Conservation (phyloP, 2,113 vertebrate genomes). For the Neopipo cinnamomea region DNA sequence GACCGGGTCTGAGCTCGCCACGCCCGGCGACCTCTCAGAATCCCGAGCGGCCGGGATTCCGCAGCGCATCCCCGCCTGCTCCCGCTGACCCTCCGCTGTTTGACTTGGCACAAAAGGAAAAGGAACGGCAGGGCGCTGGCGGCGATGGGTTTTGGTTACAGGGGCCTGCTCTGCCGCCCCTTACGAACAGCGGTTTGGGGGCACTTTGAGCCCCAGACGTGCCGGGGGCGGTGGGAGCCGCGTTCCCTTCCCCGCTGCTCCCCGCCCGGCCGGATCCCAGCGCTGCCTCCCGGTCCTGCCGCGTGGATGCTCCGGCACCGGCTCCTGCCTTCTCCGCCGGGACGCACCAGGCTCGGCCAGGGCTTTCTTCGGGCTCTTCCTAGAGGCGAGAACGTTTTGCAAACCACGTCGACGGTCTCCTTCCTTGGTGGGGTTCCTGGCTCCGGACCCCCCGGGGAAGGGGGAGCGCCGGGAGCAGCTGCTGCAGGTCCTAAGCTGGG, state of each 20-base stretch:
- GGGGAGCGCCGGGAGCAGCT: background rate
- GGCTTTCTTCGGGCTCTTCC: background rate
- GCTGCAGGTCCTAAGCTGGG: too few species aligned
- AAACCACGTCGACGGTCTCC: fast-evolving
- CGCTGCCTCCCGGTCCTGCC: background rate
- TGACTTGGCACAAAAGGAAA: fast-evolving
- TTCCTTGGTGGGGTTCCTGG: too few species aligned
- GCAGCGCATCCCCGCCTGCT: background rate
- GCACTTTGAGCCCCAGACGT: fast-evolving
- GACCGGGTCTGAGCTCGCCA: too few species aligned
- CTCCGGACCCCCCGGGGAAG: background rate
- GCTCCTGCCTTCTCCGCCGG: fast-evolving
- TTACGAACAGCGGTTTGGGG: background rate
- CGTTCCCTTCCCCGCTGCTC: background rate
- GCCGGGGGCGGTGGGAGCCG: too few species aligned
- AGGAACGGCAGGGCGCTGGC: too few species aligned
- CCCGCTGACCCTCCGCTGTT: background rate
- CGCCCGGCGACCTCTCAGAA: background rate
- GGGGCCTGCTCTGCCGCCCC: too few species aligned
- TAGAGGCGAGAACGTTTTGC: background rate
- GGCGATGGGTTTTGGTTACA: background rate
- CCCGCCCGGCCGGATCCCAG: too few species aligned
- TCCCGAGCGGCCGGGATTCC: background rate
- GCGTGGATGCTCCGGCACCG: fast-evolving
- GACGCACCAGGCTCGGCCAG: background rate